These are phyloP conservation scores for Heteromormyrus szaboi DNA, from an alignment of 2,797 vertebrate genomes.

Conservation along the genomic window DNA sequence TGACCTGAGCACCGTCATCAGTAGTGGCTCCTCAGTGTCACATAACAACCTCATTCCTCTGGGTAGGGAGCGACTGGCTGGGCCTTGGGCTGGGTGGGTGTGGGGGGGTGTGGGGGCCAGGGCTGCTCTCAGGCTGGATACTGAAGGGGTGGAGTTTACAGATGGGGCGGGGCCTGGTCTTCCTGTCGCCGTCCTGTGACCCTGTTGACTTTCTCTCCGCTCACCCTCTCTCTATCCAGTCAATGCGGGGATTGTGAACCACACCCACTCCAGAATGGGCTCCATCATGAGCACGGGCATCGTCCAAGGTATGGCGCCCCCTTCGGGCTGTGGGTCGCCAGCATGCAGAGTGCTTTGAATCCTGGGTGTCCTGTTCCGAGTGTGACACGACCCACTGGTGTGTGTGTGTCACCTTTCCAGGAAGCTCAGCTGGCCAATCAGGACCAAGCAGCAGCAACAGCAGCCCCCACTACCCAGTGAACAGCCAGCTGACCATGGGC, in stretches of 20 bases:
- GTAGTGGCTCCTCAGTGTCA: conserved; percentile 54
- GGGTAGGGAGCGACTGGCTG: conserved; percentile 45
- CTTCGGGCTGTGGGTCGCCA: background rate
- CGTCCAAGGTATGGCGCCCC: conserved; percentile 55
- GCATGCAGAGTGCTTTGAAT: background rate
- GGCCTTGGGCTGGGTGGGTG: background rate
- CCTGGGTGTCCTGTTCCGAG: background rate
- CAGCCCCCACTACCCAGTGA: conserved; percentile 56
- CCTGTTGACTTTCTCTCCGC: background rate
- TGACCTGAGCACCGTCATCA: conserved; percentile 67
- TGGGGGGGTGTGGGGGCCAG: background rate
- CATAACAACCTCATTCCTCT: conserved; percentile 71
- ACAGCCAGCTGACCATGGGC: conserved; percentile 70
- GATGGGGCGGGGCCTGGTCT: background rate
- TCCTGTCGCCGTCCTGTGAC: background rate
- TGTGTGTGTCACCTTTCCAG: conserved; percentile 33
- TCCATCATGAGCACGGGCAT: conserved; percentile 74
- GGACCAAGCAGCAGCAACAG: conserved; percentile 42
- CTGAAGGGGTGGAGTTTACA: background rate
- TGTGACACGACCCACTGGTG: background rate
- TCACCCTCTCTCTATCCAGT: conserved; percentile 38
- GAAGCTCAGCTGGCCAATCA: conserved; percentile 51
- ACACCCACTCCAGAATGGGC: conserved; percentile 70
- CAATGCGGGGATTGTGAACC: conserved; percentile 70
- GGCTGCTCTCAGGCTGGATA: background rate